Evolutionary conservation across 2,113 vertebrate genomes (phyloP).

Genomic region (Pandion haliaetus): DNA sequence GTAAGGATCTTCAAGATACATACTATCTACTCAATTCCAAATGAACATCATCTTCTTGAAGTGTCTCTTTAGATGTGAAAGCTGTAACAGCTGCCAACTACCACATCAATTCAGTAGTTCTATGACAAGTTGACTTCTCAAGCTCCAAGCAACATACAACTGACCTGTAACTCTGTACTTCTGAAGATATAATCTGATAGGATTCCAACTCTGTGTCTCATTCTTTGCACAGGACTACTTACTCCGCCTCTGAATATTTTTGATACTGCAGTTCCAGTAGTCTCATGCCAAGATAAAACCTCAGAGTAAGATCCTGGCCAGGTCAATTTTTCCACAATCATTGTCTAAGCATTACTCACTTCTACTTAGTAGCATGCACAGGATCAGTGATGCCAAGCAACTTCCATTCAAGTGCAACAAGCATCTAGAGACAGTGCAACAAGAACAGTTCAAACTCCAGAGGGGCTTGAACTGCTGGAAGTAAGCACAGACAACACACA

Average conservation of each 20-base stretch:
- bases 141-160: neutral
- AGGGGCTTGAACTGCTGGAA: slow-evolving; percentile 66
- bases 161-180: neutral
- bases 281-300: slow-evolving; percentile 8
- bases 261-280: neutral
- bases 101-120: neutral
- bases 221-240: neutral
- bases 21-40: neutral
- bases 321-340: slow-evolving; percentile 24
- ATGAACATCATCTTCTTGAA: neutral
- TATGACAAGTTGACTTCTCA: neutral
- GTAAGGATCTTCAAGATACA: neutral
- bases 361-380: slow-evolving; percentile 67
- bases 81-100: neutral
- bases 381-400: slow-evolving; percentile 68
- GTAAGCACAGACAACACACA: slow-evolving; percentile 62
- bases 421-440: slow-evolving; percentile 69
- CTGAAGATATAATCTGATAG: neutral
- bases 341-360: slow-evolving; percentile 61
- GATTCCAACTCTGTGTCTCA: neutral
- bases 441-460: slow-evolving; percentile 66
- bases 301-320: slow-evolving; percentile 8
- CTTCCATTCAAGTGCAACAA: slow-evolving; percentile 69
- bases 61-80: neutral
- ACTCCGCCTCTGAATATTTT: neutral